A percentile compares a stretch with the other conserved stretches of the same genome.
Evolutionary conservation across 2,797 vertebrate species (phyloP).

Genomic region (Artibeus jamaicensis): DNA sequence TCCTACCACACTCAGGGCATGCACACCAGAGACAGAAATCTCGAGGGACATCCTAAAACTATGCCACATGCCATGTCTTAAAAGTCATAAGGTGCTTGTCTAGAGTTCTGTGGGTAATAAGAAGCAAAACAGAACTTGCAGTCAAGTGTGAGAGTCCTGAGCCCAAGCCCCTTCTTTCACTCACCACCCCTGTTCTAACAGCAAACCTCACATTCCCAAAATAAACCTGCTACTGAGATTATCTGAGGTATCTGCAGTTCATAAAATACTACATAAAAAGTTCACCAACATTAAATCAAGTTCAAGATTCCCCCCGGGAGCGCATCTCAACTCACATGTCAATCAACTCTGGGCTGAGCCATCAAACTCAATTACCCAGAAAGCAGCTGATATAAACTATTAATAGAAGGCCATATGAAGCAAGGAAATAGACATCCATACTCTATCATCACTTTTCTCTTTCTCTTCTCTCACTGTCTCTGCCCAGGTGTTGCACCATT

Average conservation of each 20-base stretch:
- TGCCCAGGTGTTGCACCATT: not conserved
- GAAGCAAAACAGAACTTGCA: not conserved
- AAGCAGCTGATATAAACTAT: not conserved
- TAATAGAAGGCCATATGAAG: not conserved
- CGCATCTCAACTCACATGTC: not conserved
- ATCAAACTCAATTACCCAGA: not conserved
- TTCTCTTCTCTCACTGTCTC: not conserved
- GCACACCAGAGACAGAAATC: not conserved
- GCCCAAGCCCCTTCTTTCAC: not conserved
- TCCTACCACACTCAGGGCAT: not conserved
- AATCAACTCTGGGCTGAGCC: not conserved
- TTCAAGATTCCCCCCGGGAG: not conserved
- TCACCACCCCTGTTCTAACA: not conserved
- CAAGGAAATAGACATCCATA: no score
- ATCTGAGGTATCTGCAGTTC: not conserved
- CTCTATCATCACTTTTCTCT: not conserved
- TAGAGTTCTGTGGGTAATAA: not conserved
- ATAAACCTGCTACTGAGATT: not conserved
- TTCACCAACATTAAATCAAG: not conserved
- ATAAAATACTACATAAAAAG: not conserved
- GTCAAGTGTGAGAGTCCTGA: not conserved
- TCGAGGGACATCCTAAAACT: not conserved
- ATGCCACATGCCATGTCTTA: not conserved
- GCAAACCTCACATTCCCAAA: not conserved
- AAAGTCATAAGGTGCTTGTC: not conserved